Percentiles rank a stretch among this genome's conserved stretches.
Conservation (phyloP, 2,113 vertebrate genomes). For the Percopsis transmontana region DNA sequence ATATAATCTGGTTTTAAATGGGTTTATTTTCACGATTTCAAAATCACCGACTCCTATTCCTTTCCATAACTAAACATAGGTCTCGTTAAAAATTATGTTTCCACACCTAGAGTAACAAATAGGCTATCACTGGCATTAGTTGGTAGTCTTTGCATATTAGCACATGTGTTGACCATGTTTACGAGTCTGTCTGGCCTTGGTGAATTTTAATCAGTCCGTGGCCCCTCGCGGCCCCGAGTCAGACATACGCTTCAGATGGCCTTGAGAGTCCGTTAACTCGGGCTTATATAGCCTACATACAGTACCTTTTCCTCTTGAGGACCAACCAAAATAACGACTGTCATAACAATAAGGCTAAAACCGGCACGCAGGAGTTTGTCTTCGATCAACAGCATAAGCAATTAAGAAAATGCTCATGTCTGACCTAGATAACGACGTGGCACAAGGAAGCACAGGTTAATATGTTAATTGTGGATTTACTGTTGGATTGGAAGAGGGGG, state of each 20-base stretch:
- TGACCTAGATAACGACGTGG: constrained; percentile 80
- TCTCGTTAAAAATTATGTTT: constrained; percentile 9
- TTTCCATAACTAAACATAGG: neutral
- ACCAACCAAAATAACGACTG: constrained; percentile 63
- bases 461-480: constrained; percentile 79
- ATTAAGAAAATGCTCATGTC: constrained; percentile 71
- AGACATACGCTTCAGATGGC: constrained; percentile 49
- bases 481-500: constrained; percentile 53
- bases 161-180: constrained; percentile 65
- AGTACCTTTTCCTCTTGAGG: constrained; percentile 16
- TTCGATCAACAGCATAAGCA: constrained; percentile 63
- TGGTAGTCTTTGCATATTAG: neutral
- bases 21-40: too few species aligned
- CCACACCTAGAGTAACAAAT: neutral
- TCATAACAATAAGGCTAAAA: constrained; percentile 58
- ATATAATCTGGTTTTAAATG: too few species aligned
- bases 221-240: neutral
- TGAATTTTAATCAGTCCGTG: constrained; percentile 56
- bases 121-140: neutral
- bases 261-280: constrained; percentile 66
- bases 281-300: constrained; percentile 5
- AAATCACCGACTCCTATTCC: neutral
- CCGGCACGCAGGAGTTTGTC: constrained; percentile 64
- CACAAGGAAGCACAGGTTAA: constrained; percentile 74
- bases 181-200: constrained; percentile 36